Evolutionary conservation across 2,797 vertebrate species (phyloP), one percentile per base, ranked within the genome.

Genomic region (Myiotriccus ornatus): DNA sequence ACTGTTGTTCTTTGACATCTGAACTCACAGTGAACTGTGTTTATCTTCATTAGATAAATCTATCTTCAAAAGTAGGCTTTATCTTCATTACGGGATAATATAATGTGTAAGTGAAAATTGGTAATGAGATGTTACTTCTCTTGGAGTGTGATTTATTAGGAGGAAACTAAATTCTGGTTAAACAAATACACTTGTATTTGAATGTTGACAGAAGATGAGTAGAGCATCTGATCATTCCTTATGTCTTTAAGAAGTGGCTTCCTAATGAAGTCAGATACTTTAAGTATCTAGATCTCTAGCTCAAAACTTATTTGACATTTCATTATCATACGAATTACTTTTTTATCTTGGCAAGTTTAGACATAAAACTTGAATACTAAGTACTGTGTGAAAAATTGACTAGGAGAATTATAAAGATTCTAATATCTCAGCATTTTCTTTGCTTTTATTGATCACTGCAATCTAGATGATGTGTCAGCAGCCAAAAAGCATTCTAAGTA

Each of bases 141-240:
- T 88, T 94, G 73, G 93, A 92, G 79, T 81, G 44, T 84, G 75
- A 96, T 96, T 95, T 96, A 96, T 94, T 95, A 95, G 73, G 23
- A 90, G 55, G 71, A 92, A 94, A 78, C 17, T 69, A 87, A 73
- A 91, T 90, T 96, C 93, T 70, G 56, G 64, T 63, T 92, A 94
- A 84, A 95, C 67, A 96, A 95, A 96, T 93, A 93, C 32, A 59
- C 50, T 92, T 67, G 67, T 88, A 12, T 92, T 95, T 96, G 77
- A 79, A 95, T 79, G 50, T 27, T 96, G 89, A 84, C 65, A 62
- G 74, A 95, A 86, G 46, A 91, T 89, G 65, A 95, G 79, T 65
- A 57, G 53, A 92, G 60, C 69, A 28, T 43, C 43, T 95, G 55
- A 92, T 95, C 59, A 63, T 90, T 95, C 82, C 86, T 94, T 97